Conservation (phyloP, 2,888 invertebrate species). For the Sinelater perroti region DNA sequence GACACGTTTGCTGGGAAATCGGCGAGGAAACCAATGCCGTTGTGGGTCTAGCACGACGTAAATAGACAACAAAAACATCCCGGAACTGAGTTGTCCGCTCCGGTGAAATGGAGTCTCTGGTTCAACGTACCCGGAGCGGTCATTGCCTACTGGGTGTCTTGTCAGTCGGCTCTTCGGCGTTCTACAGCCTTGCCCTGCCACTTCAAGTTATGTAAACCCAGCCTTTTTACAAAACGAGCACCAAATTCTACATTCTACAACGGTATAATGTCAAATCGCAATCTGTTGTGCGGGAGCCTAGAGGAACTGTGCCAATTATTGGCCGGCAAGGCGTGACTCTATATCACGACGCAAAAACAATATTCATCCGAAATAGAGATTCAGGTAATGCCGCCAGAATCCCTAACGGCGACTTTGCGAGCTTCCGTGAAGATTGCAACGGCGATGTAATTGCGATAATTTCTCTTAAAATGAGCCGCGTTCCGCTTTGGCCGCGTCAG, state of each 20-base stretch:
- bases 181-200: conserved; percentile 46
- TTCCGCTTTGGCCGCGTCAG: no score
- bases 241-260: conserved; percentile 31
- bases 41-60: conserved; percentile 4
- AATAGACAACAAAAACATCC: conserved; percentile 44
- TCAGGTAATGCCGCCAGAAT: no score
- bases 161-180: conserved; percentile 49
- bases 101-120: conserved; percentile 54
- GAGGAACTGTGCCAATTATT: conserved; percentile 21
- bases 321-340: no score
- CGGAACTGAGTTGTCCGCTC: conserved; percentile 54
- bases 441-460: no score
- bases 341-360: no score
- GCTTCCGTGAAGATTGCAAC: no score
- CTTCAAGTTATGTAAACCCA: conserved; percentile 41
- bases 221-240: conserved; percentile 37
- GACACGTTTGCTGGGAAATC: no score
- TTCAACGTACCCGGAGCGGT: conserved; percentile 56
- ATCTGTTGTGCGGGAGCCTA: conserved; percentile 25
- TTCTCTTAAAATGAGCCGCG: no score
- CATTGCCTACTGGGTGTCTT: conserved; percentile 56
- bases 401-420: no score
- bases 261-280: conserved; percentile 34
- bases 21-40: conserved; percentile 7
- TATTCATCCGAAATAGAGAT: no score